Evolutionary conservation across 2,888 invertebrate genomes (phyloP).

Genomic region (Drosophila birchii): DNA sequence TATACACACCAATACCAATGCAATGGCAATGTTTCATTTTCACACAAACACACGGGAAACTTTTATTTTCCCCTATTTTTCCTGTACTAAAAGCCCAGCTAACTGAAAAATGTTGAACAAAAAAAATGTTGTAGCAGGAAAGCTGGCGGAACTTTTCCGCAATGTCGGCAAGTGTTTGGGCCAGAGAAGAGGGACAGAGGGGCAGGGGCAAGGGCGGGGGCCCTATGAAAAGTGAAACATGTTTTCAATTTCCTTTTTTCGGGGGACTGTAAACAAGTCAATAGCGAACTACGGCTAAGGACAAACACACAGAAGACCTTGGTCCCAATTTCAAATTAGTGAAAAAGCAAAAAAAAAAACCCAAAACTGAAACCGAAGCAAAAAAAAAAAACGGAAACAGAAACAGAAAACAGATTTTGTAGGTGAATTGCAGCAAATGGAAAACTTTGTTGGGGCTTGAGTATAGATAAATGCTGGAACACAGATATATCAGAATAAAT

Average conservation of each 20-base stretch:
- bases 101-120: conserved; percentile 50
- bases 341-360: conserved; percentile 27
- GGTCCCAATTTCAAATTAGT: conserved; percentile 55
- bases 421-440: conserved; percentile 12
- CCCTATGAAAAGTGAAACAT: conserved; percentile 63
- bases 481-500: conserved; percentile 30
- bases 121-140: conserved; percentile 32
- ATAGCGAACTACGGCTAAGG: conserved; percentile 39
- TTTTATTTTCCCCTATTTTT: conserved; percentile 46
- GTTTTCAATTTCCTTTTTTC: conserved; percentile 51
- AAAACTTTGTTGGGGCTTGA: conserved; percentile 38
- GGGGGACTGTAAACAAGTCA: conserved; percentile 34
- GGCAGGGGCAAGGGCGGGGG: not conserved
- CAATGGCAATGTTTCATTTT: conserved; percentile 47
- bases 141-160: conserved; percentile 66
- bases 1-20: conserved; percentile 20
- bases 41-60: conserved; percentile 40
- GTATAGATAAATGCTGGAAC: conserved; percentile 22
- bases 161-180: conserved; percentile 62
- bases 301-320: conserved; percentile 54
- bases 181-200: not conserved
- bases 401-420: conserved; percentile 28
- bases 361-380: conserved; percentile 6
- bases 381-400: not conserved
- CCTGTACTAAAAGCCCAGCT: conserved; percentile 42